These are phyloP conservation scores for Actias luna DNA, from an alignment of 2,888 invertebrate genomes.

Conservation along the genomic window DNA sequence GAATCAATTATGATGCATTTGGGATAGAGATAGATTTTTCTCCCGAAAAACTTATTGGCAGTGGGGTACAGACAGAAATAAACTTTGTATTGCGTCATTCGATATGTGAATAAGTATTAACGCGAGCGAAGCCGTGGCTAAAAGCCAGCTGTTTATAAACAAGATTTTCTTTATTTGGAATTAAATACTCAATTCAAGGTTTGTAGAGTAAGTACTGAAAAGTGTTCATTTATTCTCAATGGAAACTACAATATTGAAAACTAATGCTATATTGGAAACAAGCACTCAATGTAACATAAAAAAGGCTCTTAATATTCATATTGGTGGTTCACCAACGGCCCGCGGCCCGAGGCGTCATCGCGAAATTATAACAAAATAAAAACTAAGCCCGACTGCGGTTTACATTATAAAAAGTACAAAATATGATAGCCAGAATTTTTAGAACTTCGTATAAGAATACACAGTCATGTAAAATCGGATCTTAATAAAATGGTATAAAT, in stretches of 20 bases:
- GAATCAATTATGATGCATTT: too few relatives aligned
- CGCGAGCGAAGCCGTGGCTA: too few relatives aligned
- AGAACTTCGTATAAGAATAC: slow-evolving; percentile 33
- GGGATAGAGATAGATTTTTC: too few relatives aligned
- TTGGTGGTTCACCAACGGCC: slow-evolving; percentile 44
- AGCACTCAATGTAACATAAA: slow-evolving; percentile 46
- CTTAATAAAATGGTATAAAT: slow-evolving; percentile 36
- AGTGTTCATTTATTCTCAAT: neutral
- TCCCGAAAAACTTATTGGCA: too few relatives aligned
- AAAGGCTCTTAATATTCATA: slow-evolving; percentile 69
- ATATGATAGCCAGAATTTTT: slow-evolving; percentile 37
- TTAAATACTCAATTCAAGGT: too few relatives aligned
- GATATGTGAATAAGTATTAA: too few relatives aligned
- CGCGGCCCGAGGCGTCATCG: slow-evolving; percentile 65
- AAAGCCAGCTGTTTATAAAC: too few relatives aligned
- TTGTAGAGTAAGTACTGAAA: too few relatives aligned
- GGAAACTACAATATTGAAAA: neutral
- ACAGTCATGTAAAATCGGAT: slow-evolving; percentile 24
- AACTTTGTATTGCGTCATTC: too few relatives aligned
- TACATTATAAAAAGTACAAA: slow-evolving; percentile 68
- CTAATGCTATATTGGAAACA: slow-evolving; percentile 37
- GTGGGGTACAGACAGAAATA: too few relatives aligned
- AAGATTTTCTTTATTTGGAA: too few relatives aligned
- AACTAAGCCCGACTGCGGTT: slow-evolving; percentile 61
- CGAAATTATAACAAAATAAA: slow-evolving; percentile 79